Base-by-base conservation (phyloP, 2,888 invertebrate genomes). In the Tetranychus truncatus region DNA sequence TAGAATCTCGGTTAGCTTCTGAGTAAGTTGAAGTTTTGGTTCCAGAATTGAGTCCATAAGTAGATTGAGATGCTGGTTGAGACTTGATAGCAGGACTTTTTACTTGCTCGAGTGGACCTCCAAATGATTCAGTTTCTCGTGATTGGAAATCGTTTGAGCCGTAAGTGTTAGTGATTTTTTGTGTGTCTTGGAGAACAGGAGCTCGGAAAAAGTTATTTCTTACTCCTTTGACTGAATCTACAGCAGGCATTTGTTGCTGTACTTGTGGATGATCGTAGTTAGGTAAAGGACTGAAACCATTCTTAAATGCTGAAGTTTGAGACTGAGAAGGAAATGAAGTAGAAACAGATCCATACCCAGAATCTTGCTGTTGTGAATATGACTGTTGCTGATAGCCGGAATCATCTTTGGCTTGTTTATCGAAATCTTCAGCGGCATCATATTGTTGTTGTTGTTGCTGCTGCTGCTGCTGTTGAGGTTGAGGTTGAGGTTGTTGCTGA, bases 291-390 rank as follows among this genome's bases (percentile, higher is more conserved):
- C 55, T 55, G 55, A 55, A 55, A 7, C 55, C 55, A 55, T 55
- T 55, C 55, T 55, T 55, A 2, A 55, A 55, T 5, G 55, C 55
- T 9, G 55, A 55, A 55, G 55, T 6, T 15, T 55, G 55, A 15
- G 15, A 5, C 55, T 55, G 55, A 55, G 55, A 55, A 55, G 55
- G 55, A 3, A 9, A 9, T 55, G 55, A 1, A 55, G 15, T 3
- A 55, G 55, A 15, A 9, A 55, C 9, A 15, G 55, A 15, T 15
- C 55, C 55, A 55, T 55, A 15, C 15, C 55, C 55, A 15, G 15
- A 15, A 15, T 55, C 55, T 15, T 55, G 55, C 15, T 55, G 55
- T 6, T 55, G 55, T 55, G 9, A 15, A 15, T 85, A 96, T 55
- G 9, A 15, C 6, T 55, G 55, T 55, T 9, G 55, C 7, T 55